Evolutionary conservation across 1,140 invertebrate genomes (phyloP).

Genomic region (Pinna nobilis): DNA sequence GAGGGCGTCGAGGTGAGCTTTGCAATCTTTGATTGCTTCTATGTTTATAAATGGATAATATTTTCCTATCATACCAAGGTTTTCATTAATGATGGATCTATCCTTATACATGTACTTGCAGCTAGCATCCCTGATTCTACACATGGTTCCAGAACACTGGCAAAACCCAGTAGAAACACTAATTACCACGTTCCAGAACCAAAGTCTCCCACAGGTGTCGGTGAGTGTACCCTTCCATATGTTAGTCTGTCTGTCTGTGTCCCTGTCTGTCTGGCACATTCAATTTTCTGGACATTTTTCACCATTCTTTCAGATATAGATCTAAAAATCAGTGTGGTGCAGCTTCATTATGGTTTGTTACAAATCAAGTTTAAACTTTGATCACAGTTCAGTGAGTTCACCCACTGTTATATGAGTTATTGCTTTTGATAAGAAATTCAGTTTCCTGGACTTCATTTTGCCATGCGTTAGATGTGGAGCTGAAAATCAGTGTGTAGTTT

Average conservation of each 20-base stretch:
- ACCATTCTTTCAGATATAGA: no score
- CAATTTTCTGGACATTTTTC: background rate
- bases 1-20: no score
- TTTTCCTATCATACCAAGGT: background rate
- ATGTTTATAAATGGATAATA: constrained; percentile 33
- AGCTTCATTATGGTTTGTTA: background rate
- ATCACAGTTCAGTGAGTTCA: no score
- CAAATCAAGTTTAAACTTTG: constrained; percentile 5
- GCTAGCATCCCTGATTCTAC: constrained; percentile 82
- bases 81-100: background rate
- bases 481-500: no score
- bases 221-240: constrained; percentile 44
- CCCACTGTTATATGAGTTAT: no score
- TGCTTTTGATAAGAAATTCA: no score
- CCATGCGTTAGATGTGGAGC: no score
- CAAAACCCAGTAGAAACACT: constrained; percentile 81
- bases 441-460: no score
- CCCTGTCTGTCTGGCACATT: constrained; percentile 27
- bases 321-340: background rate
- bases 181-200: constrained; percentile 80
- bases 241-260: constrained; percentile 4
- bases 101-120: constrained; percentile 61
- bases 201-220: constrained; percentile 78
- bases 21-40: no score
- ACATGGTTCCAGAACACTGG: constrained; percentile 80